Base-by-base conservation (phyloP, 2,888 invertebrate genomes). In the Tetrapedia diversipes region DNA sequence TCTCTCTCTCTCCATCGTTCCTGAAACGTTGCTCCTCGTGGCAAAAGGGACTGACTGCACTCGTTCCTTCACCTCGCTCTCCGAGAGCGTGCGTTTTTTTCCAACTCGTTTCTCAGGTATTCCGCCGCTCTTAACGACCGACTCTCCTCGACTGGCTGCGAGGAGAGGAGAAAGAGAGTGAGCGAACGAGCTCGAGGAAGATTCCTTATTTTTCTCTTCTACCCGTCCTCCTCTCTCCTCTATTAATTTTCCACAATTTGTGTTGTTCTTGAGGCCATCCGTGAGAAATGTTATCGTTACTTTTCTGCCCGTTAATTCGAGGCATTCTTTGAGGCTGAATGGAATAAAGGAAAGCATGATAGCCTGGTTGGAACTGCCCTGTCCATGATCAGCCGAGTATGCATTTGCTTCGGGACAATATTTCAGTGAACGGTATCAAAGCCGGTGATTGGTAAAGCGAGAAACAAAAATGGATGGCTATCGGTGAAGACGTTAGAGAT, bases 31-130 rank as follows among this genome's bases (percentile, higher is more conserved):
- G 72, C 72, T 61, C 63, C 63, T 74, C 79, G 69, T 65, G 75
- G 72, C 80, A 82, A 82, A 81, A 82, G 82, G 85, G 80, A 81
- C 77, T 39, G n/a, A n/a, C 32, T 79, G 88, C 89, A 86, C 86
- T 88, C 88, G 89, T 89, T 89, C 87, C 88, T 89, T 89, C 89
- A 88, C 87, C 89, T 88, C 86, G 85, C 82, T 70, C 82, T 72
- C 51, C 77, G 80, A 66, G 67, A 81, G 86, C 69, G 87, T 79
- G 75, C 80, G 86, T 86, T 86, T 88, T 87, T 86, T 81, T 84
- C 83, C 86, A 86, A 87, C 86, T 84, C 83, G 88, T 88, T 89
- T 86, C 86, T 87, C 88, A 88, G 88, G 87, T 88, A 89, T 89
- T 88, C 86, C 84, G 81, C 84, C 86, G 79, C 82, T 84, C 87